These are phyloP conservation scores for Cydia strobilella DNA, from an alignment of 1,140 invertebrate species.

Conservation along the genomic window DNA sequence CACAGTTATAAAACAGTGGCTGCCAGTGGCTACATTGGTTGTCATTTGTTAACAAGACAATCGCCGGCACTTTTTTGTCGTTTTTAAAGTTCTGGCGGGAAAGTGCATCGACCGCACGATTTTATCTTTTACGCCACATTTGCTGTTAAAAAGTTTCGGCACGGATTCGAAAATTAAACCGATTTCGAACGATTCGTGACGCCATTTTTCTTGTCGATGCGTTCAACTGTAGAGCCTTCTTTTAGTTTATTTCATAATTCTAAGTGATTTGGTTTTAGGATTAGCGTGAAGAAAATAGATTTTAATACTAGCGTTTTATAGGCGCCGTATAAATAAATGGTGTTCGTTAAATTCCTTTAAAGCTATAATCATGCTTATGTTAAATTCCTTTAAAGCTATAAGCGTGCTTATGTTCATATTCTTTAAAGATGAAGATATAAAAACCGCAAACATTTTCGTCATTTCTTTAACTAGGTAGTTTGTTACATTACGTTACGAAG, in stretches of 20 bases:
- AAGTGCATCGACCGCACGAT: conserved; percentile 67
- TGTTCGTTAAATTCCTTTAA: neutral
- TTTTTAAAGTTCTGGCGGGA: conserved; percentile 30
- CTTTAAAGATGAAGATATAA: too few relatives aligned
- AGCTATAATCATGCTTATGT: too few relatives aligned
- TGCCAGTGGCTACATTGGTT: conserved; percentile 15
- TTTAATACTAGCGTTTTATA: conserved; percentile 10
- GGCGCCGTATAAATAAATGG: conserved; percentile 16
- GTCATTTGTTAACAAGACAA: conserved; percentile 32
- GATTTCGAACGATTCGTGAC: conserved; percentile 60
- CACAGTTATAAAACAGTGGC: conserved; percentile 23
- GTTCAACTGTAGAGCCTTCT: conserved; percentile 28
- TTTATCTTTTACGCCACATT: conserved; percentile 71
- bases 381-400: too few relatives aligned
- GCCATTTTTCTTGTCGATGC: conserved; percentile 53
- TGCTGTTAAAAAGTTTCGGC: conserved; percentile 67
- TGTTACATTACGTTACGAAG: too few relatives aligned
- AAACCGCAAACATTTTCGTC: too few relatives aligned
- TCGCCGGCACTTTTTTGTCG: conserved; percentile 14
- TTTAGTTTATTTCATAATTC: conserved; percentile 24
- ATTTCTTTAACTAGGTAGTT: too few relatives aligned
- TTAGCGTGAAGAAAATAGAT: conserved; percentile 32
- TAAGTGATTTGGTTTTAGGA: conserved; percentile 29
- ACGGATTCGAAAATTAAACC: conserved; percentile 67
- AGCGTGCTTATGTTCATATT: too few relatives aligned